Percentiles rank a stretch among this genome's conserved stretches.
Evolutionary conservation across 2,797 vertebrate species (phyloP).

Genomic region (Protonibea diacanthus): DNA sequence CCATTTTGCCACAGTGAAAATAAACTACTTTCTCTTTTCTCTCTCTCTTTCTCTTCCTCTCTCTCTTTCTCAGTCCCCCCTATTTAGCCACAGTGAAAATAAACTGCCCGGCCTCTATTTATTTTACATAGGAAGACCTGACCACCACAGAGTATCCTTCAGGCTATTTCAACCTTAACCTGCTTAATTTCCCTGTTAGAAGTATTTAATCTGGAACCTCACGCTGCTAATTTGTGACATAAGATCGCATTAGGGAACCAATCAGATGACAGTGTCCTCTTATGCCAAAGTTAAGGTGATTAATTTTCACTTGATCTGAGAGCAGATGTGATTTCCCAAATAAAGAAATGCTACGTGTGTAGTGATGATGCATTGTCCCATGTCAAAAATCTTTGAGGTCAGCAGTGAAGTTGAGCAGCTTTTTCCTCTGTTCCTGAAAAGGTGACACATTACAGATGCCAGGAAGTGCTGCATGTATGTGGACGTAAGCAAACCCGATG

Average conservation of each 20-base stretch:
- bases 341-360: neutral
- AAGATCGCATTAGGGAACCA: slow-evolving; percentile 13
- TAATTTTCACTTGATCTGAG: slow-evolving; percentile 11
- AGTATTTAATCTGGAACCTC: slow-evolving; percentile 51
- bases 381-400: slow-evolving; percentile 41
- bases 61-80: slow-evolving; percentile 38
- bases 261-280: slow-evolving; percentile 28
- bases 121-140: slow-evolving; percentile 77
- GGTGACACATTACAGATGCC: slow-evolving; percentile 65
- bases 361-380: slow-evolving; percentile 37
- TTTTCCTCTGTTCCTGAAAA: slow-evolving; percentile 51
- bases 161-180: slow-evolving; percentile 68
- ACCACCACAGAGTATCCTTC: slow-evolving; percentile 78
- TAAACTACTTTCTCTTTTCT: slow-evolving; percentile 68
- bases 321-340: slow-evolving; percentile 17
- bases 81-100: slow-evolving; percentile 76
- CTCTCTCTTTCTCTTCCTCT: slow-evolving; percentile 20
- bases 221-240: slow-evolving; percentile 58
- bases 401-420: slow-evolving; percentile 49
- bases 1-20: slow-evolving; percentile 77
- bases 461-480: slow-evolving; percentile 43
- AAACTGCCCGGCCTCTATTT: slow-evolving; percentile 79
- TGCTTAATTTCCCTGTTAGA: slow-evolving; percentile 68
- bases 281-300: neutral
- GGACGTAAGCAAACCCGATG: slow-evolving; percentile 23